Percentiles rank a stretch among this genome's conserved stretches.
Conservation (phyloP, 2,888 invertebrate genomes). For the Protophormia terraenovae region DNA sequence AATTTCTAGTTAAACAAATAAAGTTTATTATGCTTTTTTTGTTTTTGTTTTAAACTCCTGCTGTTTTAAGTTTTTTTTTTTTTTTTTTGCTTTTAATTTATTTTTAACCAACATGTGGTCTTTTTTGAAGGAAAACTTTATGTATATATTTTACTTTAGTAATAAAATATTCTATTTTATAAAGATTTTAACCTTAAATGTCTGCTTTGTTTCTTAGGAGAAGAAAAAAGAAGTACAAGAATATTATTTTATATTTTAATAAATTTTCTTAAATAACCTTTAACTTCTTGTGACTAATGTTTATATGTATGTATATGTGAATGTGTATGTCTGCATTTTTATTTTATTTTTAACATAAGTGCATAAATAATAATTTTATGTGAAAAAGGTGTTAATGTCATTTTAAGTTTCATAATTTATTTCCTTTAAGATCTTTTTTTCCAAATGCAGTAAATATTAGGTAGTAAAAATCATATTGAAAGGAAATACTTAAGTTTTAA, state of each 20-base stretch:
- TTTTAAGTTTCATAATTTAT: conserved; percentile 61
- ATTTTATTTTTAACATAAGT: neutral
- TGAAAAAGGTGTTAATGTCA: conserved; percentile 64
- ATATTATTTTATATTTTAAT: conserved; percentile 16
- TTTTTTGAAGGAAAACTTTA: conserved; percentile 1
- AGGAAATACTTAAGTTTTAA: conserved; percentile 10
- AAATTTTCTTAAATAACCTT: conserved; percentile 37
- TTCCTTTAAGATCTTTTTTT: neutral
- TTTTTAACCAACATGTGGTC: conserved; percentile 51
- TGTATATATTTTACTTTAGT: conserved; percentile 33
- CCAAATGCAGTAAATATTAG: neutral
- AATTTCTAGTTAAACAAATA: neutral
- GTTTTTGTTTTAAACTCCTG: neutral
- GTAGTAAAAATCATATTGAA: neutral
- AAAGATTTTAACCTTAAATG: conserved; percentile 40
- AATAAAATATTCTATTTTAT: conserved; percentile 25
- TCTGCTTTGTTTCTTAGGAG: neutral
- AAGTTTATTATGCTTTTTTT: neutral
- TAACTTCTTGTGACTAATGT: neutral
- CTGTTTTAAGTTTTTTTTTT: conserved; percentile 8
- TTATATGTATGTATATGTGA: neutral
- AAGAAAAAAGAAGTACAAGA: neutral
- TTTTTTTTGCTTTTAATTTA: neutral
- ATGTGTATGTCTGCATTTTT: neutral
- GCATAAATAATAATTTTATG: conserved; percentile 55